phyloP scores from a whole-genome alignment of 2,113 vertebrate species.

The Onychostruthus taczanowskii region DNA sequence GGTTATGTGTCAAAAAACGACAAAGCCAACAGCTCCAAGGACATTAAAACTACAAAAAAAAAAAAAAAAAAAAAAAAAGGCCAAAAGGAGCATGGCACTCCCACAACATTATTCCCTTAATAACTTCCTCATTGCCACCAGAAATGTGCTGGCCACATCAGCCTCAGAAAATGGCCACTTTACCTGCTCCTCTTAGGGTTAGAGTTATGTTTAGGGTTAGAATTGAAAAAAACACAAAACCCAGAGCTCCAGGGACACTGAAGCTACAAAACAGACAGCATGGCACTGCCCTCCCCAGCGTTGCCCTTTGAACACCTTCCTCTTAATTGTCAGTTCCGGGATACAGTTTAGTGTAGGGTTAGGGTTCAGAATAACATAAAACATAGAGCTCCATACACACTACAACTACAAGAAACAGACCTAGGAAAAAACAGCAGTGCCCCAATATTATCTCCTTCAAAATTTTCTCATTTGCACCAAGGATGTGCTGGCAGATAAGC shows the following conservation, averaged over 20 bases:
- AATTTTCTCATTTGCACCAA: not conserved
- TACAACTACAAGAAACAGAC: not conserved
- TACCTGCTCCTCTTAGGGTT: not conserved
- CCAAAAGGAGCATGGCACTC: not conserved
- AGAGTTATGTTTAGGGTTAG: not conserved
- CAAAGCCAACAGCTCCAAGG: not conserved
- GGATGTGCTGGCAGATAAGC: not conserved
- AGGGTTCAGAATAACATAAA: not conserved
- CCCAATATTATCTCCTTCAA: not conserved
- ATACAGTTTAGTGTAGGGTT: accelerated
- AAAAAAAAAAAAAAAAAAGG: not conserved
- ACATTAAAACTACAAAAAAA: not conserved
- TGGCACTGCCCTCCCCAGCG: not conserved
- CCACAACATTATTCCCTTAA: not conserved
- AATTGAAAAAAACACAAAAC: not conserved
- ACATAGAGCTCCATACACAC: accelerated
- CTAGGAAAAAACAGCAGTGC: not conserved
- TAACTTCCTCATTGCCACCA: not conserved
- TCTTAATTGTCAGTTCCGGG: not conserved
- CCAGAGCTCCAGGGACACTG: not conserved
- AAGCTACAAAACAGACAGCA: not conserved
- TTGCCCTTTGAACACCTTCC: not conserved
- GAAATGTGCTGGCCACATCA: not conserved
- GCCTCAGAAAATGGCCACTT: not conserved
- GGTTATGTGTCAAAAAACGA: accelerated